Percentiles rank a stretch among this genome's conserved stretches.
These are phyloP conservation scores for Spodoptera exigua DNA, from an alignment of 2,888 invertebrate species.

Conservation along the genomic window DNA sequence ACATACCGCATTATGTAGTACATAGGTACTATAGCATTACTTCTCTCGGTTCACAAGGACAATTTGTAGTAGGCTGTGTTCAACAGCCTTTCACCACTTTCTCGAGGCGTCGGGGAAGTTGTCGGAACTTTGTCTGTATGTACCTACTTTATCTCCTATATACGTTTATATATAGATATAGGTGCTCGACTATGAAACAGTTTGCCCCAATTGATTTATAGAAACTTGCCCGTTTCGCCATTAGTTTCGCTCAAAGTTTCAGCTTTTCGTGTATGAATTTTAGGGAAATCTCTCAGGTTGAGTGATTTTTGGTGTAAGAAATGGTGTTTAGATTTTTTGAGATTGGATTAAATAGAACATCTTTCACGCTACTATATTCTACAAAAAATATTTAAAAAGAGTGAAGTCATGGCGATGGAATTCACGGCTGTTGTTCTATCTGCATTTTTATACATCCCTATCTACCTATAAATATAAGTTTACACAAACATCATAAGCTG, in stretches of 20 bases:
- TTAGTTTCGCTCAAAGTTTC: slow-evolving; percentile 37
- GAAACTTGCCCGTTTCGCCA: slow-evolving; percentile 28
- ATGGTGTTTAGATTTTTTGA: too few relatives aligned
- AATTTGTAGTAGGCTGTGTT: slow-evolving; percentile 24
- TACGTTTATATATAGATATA: slow-evolving; percentile 29
- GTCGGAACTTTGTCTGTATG: slow-evolving; percentile 49
- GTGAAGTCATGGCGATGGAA: too few relatives aligned
- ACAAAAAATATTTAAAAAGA: too few relatives aligned
- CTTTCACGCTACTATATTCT: too few relatives aligned
- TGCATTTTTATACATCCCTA: too few relatives aligned
- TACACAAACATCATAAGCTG: too few relatives aligned
- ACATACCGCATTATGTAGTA: slow-evolving; percentile 7
- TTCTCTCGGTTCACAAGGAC: slow-evolving; percentile 15
- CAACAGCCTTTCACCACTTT: slow-evolving; percentile 53
- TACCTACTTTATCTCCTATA: slow-evolving; percentile 25
- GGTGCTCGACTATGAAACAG: slow-evolving; percentile 45
- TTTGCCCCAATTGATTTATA: slow-evolving; percentile 56
- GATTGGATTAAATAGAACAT: too few relatives aligned
- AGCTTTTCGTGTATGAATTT: slow-evolving; percentile 15
- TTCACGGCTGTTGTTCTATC: too few relatives aligned
- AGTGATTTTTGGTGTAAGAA: too few relatives aligned
- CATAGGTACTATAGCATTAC: slow-evolving; percentile 9
- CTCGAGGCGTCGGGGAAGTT: slow-evolving; percentile 47
- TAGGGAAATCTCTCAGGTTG: not conserved
- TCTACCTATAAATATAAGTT: too few relatives aligned